Evolutionary conservation across 1,140 invertebrate genomes (phyloP), one percentile per base, ranked within the genome.

Genomic region (Heliothis subflexa): DNA sequence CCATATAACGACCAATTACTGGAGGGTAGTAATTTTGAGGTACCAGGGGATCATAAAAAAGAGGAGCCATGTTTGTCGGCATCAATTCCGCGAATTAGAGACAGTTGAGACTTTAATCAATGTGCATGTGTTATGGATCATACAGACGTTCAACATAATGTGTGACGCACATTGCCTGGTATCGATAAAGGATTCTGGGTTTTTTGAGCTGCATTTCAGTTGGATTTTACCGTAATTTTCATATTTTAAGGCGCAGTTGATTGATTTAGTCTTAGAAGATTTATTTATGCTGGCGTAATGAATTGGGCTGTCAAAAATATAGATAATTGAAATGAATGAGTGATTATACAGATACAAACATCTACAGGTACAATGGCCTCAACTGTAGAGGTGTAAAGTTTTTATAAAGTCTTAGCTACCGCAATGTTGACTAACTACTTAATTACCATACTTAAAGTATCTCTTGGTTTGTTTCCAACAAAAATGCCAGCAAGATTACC

Each of bases 1-100:
- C 18, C 55, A 71, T 71, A 71, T 52, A 70, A 71, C 14, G 68
- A 40, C 14, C 68, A 71, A 54, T 71, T 71, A 71, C 68, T 55
- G 68, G 18, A 71, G 68, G 68, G 68, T 71, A 74, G 71, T 25
- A 74, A 74, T 74, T 74, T 59, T 13, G 71, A 73, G 55, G 54
- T 13, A 59, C 66, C 45, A 70, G 66, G 47, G 16, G 33, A 59
- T 10, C 12, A 74, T 47, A 47, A 61, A 47, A 49, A 49, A 14
- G 2, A 16, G 18, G 13, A 52, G 66, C 13, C 47, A 12, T 55
- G 68, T 54, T 61, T 59, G 54, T 61, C 54, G 55, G 55, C 28
- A 74, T 18, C 55, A 25, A 57, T 74, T 61, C 71, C n/a, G 55
- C 33, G 71, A 74, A 74, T 74, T 61, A 61, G 71, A 74, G 10